phyloP scores from a whole-genome alignment of 2,888 invertebrate genomes.

The Anarsia innoxiella region DNA sequence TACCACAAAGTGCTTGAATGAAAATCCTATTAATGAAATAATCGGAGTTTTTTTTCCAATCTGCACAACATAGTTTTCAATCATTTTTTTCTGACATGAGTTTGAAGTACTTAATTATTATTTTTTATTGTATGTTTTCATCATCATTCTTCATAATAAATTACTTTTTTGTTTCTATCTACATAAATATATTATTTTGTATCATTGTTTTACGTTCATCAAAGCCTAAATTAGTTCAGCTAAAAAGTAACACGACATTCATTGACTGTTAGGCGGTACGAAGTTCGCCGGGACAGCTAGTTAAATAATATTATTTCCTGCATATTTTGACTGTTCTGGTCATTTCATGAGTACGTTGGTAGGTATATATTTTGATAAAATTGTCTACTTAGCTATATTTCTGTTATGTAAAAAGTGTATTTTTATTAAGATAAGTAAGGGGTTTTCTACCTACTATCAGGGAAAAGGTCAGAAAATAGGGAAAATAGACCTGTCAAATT shows the following conservation, averaged over 20 bases:
- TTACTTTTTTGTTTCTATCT: background rate
- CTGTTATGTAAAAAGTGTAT: too few relatives aligned
- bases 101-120: background rate
- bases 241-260: background rate
- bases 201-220: background rate
- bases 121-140: conserved; percentile 2
- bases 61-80: background rate
- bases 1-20: conserved; percentile 8
- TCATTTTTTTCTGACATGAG: background rate
- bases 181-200: background rate
- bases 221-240: background rate
- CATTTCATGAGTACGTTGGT: too few relatives aligned
- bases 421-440: too few relatives aligned
- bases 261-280: conserved; percentile 2
- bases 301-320: background rate
- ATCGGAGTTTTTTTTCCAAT: conserved; percentile 4
- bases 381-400: too few relatives aligned
- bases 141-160: background rate
- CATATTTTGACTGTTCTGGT: too few relatives aligned
- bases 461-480: too few relatives aligned
- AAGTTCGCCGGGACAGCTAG: conserved; percentile 7
- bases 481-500: too few relatives aligned
- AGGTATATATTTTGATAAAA: too few relatives aligned
- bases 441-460: too few relatives aligned
- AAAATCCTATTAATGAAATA: conserved; percentile 6